Evolutionary conservation across 1,140 invertebrate genomes (phyloP), one percentile per base, ranked within the genome.

Genomic region (Lordiphosa mommai): DNA sequence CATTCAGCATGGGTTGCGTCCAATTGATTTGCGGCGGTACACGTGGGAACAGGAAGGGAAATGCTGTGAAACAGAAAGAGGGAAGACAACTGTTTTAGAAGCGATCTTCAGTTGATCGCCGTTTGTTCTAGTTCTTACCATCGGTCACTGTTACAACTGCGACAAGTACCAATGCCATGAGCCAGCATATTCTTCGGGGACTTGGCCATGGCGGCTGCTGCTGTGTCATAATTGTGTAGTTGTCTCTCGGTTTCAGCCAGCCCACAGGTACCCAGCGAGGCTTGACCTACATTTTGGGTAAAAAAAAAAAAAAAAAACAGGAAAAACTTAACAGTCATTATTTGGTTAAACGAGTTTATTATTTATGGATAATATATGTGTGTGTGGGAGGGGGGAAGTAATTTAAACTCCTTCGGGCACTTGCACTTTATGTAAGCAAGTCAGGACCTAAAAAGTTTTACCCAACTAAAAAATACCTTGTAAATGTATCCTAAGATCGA

Each of bases 21-120:
- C 91, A 92, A 87, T 90, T 90, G 60, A 91, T 91, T 1, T 90
- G 82, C 44, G 91, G 90, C 27, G 77, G 55, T 6, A 72, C 33
- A 13, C 67, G 70, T 1, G 64, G 69, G 20, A 70, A 88, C 7
- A 88, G 59, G 52, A 88, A 88, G 23, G 87, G 87, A 43, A 85
- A 38, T 2, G 68, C 87, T 87, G 20, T n/a, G 30, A 4, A 12
- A 30, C 5, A 0, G 3, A 17, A 1, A 27, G 5, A 27, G 5
- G 4, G 9, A 12, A 9, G 40, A 0, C 9, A 14, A 8, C 17
- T 6, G n/a, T 20, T 29, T 37, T 9, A 20, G 7, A 20, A 23
- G 9, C 10, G 29, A 37, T 58, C 27, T 59, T 10, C 1, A 20
- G 5, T 14, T 5, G 13, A 29, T 1, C 5, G n/a, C n/a, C n/a